Conservation (phyloP, 2,797 vertebrate species). For the Champsocephalus gunnari region DNA sequence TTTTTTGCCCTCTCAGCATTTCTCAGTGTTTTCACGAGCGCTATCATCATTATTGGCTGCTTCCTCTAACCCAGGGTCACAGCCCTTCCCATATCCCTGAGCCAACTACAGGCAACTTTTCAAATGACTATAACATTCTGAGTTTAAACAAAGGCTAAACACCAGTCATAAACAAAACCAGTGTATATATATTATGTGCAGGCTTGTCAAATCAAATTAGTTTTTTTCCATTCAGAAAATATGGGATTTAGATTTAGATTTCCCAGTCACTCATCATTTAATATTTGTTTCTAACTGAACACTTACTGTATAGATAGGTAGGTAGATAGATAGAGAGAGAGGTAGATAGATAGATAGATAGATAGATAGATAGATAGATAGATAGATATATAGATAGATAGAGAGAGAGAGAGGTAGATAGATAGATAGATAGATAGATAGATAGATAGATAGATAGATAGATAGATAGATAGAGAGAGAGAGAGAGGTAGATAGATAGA, state of each 20-base stretch:
- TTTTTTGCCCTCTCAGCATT: conserved; percentile 80
- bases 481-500: too few relatives aligned
- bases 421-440: too few relatives aligned
- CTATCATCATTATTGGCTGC: conserved; percentile 70
- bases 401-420: too few relatives aligned
- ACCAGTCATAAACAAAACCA: background rate
- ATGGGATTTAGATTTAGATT: background rate
- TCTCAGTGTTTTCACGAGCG: conserved; percentile 68
- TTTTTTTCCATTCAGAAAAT: background rate
- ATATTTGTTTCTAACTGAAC: background rate
- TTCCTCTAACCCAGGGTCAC: conserved; percentile 76
- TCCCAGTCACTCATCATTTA: background rate
- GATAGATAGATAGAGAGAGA: too few relatives aligned
- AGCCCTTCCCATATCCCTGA: conserved; percentile 44
- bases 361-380: too few relatives aligned
- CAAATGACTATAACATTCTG: conserved; percentile 21
- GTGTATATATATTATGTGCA: background rate
- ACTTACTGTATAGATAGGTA: background rate
- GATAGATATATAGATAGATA: too few relatives aligned
- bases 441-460: too few relatives aligned
- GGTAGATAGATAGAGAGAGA: too few relatives aligned
- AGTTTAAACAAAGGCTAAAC: background rate
- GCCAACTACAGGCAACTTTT: conserved; percentile 25
- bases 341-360: too few relatives aligned
- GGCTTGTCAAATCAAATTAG: background rate